Evolutionary conservation across 2,113 vertebrate species (phyloP), one percentile per base, ranked within the genome.

Genomic region (Manacus vitellinus): DNA sequence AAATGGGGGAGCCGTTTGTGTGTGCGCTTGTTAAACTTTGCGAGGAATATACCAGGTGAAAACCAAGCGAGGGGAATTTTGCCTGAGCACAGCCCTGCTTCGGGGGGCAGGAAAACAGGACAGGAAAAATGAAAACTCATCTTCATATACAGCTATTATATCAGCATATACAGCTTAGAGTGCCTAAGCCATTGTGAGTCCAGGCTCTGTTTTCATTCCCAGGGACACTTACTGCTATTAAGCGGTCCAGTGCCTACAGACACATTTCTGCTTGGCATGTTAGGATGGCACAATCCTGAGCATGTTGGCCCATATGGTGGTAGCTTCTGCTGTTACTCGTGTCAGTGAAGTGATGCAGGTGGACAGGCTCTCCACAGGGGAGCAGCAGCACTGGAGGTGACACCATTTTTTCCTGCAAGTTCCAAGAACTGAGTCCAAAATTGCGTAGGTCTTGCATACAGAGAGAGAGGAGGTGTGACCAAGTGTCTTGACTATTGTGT

Each of bases 181-280:
- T 51, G 35, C 21, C 27, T 55, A 58, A 25, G 18, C 5, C 12
- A 0, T 24, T 21, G 43, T 66, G 76, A 88, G 28, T 8, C 5
- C 0, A 0, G 80, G 15, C 54, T 43, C 6, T 72, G 37, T 56
- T 75, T 72, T 39, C 5, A 9, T 85, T 65, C 20, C 20, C 8
- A 37, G 83, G 33, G 33, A 71, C 18, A 1, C 11, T 61, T 8
- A 4, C 10, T 68, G 15, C 3, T 8, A 6, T 39, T 10, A 15
- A 16, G 25, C 1, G 0, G 5, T 47, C 20, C 21, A 5, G 33
- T 68, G 54, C 75, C 82, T 28, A 1, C 27, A 33, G 66, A 25
- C 9, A 1, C 2, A 0, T 65, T 93, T 93, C 27, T 14, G 0
- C 31, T 76, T 70, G 62, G 71, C 14, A 0, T 0, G 8, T 82